Evolutionary conservation across 2,888 invertebrate genomes (phyloP).

Genomic region (Syrista parreyssii): DNA sequence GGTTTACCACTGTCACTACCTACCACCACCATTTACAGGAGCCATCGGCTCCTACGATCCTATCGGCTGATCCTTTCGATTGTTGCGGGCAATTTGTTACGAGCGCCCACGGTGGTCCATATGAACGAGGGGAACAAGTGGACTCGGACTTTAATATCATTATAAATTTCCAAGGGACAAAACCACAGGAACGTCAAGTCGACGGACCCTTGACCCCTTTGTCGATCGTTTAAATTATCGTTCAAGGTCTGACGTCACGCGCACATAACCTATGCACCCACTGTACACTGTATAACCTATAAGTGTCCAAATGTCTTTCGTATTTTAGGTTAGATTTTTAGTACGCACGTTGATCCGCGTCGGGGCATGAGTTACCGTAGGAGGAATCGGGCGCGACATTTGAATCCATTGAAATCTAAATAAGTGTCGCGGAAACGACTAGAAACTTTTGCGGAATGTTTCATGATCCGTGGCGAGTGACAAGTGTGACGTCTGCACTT

Average conservation of each 20-base stretch:
- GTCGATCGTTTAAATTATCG: background rate
- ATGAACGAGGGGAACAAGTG: background rate
- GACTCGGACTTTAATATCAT: background rate
- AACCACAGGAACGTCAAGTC: background rate
- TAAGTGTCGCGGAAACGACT: background rate
- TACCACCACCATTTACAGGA: background rate
- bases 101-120: no score
- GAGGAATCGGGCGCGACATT: background rate
- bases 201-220: background rate
- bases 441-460: conserved; percentile 24
- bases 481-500: conserved; percentile 44
- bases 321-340: background rate
- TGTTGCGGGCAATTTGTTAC: conserved; percentile 47
- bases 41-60: conserved; percentile 11
- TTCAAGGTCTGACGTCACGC: background rate
- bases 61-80: conserved; percentile 47
- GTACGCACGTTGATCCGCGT: background rate
- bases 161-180: background rate
- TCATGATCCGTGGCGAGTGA: conserved; percentile 49
- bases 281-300: background rate
- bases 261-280: background rate
- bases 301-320: background rate
- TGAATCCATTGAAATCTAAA: background rate
- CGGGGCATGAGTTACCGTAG: background rate
- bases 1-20: background rate